phyloP scores from a whole-genome alignment of 2,113 vertebrate species.

The Alethe diademata region DNA sequence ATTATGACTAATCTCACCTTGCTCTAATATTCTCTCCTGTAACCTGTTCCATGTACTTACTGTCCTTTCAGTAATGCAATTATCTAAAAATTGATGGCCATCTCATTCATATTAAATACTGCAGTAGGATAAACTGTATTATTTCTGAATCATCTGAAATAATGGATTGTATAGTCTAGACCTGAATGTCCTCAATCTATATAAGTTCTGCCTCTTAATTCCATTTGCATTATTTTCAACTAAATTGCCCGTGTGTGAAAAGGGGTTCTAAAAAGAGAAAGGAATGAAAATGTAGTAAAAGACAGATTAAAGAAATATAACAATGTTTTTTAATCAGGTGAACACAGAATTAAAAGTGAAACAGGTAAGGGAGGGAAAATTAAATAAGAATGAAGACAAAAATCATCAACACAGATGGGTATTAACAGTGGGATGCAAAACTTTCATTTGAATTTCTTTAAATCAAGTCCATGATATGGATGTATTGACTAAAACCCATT shows the following conservation, averaged over 20 bases:
- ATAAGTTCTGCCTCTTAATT: not conserved
- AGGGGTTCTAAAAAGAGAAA: not conserved
- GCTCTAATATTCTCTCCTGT: not conserved
- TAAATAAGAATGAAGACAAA: not conserved
- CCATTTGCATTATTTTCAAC: not conserved
- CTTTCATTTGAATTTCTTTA: not conserved
- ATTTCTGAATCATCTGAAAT: slow-evolving; percentile 12
- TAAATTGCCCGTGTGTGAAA: not conserved
- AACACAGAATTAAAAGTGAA: not conserved
- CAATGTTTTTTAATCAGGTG: not conserved
- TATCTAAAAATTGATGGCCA: not conserved
- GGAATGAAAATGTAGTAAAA: not conserved
- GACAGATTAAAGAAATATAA: not conserved
- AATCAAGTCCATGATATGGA: not conserved
- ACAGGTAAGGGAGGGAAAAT: not conserved
- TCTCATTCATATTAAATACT: not conserved
- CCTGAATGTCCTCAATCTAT: not conserved
- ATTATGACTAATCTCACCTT: not conserved
- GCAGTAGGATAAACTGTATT: slow-evolving; percentile 14
- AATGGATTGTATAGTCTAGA: not conserved
- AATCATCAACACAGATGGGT: not conserved
- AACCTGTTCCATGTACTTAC: not conserved
- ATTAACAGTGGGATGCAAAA: not conserved
- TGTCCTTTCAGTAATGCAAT: slow-evolving; percentile 22
- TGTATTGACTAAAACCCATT: not conserved